A percentile compares a stretch with the other conserved stretches of the same genome.
phyloP scores from a whole-genome alignment of 2,888 invertebrate species.

The Drosophila gaucha region DNA sequence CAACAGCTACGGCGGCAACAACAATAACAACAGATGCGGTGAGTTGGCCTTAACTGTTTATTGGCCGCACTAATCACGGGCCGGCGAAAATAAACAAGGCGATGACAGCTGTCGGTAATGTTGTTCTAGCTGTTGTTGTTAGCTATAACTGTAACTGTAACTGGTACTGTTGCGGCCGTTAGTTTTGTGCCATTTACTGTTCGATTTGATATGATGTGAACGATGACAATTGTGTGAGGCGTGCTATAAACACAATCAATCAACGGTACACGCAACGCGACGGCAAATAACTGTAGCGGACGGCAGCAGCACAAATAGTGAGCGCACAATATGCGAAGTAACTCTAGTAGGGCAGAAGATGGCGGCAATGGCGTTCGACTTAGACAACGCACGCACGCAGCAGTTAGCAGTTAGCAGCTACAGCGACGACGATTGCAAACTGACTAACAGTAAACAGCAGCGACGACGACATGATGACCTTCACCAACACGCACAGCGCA shows the following conservation, averaged over 20 bases:
- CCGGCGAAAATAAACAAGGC: conserved; percentile 47
- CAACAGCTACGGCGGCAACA: conserved; percentile 12
- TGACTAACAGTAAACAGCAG: conserved; percentile 50
- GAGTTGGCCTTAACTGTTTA: conserved; percentile 40
- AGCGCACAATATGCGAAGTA: conserved; percentile 22
- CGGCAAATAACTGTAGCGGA: conserved; percentile 18
- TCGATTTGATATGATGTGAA: conserved; percentile 59
- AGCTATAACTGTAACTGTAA: conserved; percentile 20
- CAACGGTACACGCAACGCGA: conserved; percentile 40
- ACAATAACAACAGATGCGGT: conserved; percentile 9
- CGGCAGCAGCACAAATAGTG: conserved; percentile 22
- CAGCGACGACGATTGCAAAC: conserved; percentile 47
- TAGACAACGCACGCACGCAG: conserved; percentile 37
- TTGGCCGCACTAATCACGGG: conserved; percentile 39
- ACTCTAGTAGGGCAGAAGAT: conserved; percentile 15
- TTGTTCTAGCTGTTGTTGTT: conserved; percentile 19
- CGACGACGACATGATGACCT: conserved; percentile 81
- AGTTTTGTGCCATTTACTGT: conserved; percentile 56
- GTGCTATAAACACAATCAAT: conserved; percentile 67
- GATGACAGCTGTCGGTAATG: conserved; percentile 47
- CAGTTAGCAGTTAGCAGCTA: conserved; percentile 37
- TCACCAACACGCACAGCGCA: conserved; percentile 75
- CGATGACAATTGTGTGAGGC: conserved; percentile 51
- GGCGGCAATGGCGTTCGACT: conserved; percentile 6
- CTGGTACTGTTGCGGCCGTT: conserved; percentile 45